phyloP scores from a whole-genome alignment of 2,113 vertebrate species.

The Mastomys coucha region DNA sequence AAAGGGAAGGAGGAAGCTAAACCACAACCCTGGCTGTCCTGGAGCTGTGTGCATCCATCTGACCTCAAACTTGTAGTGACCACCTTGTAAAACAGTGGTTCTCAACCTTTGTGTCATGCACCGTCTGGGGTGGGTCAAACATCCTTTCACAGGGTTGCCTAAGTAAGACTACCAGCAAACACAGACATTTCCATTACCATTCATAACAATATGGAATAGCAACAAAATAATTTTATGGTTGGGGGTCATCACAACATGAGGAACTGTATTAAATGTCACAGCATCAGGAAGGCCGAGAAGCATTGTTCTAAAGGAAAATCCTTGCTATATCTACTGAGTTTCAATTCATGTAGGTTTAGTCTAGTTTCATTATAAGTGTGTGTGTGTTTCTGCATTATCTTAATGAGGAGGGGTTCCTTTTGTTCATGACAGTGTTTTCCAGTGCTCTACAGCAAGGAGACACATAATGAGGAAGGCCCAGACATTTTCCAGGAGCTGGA shows the following conservation, averaged over 20 bases:
- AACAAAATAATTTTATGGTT: neutral
- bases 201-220: neutral
- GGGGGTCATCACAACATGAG: neutral
- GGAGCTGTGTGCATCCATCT: neutral
- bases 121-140: no score
- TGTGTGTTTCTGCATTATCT: neutral
- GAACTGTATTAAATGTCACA: neutral
- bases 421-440: neutral
- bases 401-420: neutral
- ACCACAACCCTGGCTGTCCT: neutral
- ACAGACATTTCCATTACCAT: neutral
- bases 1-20: neutral
- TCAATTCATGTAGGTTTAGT: neutral
- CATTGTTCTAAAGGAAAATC: neutral
- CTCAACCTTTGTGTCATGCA: neutral
- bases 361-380: neutral
- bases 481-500: neutral
- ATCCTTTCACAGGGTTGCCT: neutral
- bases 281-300: neutral
- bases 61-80: neutral
- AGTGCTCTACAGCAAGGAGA: neutral
- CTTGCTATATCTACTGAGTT: neutral
- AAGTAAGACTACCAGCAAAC: neutral
- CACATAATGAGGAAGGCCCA: no score
- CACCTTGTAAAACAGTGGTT: neutral